Evolutionary conservation across 2,113 vertebrate species (phyloP).

Genomic region (Charina bottae): DNA sequence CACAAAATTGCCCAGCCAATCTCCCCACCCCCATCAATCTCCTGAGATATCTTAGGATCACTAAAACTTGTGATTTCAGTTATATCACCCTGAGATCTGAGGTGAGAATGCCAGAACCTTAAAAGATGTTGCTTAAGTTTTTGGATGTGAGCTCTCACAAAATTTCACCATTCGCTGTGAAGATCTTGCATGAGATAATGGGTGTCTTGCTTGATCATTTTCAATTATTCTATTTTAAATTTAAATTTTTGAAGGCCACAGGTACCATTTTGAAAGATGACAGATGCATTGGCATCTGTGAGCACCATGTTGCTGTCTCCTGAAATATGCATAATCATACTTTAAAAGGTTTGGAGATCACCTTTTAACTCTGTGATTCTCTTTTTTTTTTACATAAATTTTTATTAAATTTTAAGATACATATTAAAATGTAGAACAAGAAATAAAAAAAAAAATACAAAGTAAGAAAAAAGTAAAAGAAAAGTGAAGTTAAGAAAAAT

Average conservation of each 20-base stretch:
- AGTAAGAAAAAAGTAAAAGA: too few species aligned
- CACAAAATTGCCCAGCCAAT: background rate
- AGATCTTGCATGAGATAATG: background rate
- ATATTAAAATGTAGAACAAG: too few species aligned
- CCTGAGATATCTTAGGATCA: background rate
- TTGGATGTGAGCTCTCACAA: background rate
- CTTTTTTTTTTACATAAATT: too few species aligned
- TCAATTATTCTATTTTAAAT: background rate
- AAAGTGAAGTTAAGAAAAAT: too few species aligned
- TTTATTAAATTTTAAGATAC: too few species aligned
- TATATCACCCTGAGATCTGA: background rate
- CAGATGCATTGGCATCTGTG: background rate
- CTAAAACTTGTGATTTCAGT: background rate
- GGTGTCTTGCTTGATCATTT: background rate
- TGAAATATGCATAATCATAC: background rate
- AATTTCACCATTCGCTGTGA: background rate
- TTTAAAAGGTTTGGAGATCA: background rate
- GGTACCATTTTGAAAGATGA: background rate
- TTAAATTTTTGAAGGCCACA: background rate
- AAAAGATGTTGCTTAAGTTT: background rate
- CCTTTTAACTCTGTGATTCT: background rate
- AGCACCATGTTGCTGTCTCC: background rate
- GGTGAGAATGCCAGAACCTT: background rate
- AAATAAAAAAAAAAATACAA: too few species aligned
- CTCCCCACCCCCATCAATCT: background rate